Conservation (phyloP, 2,888 invertebrate species). For the Drepanosiphum platanoidis region DNA sequence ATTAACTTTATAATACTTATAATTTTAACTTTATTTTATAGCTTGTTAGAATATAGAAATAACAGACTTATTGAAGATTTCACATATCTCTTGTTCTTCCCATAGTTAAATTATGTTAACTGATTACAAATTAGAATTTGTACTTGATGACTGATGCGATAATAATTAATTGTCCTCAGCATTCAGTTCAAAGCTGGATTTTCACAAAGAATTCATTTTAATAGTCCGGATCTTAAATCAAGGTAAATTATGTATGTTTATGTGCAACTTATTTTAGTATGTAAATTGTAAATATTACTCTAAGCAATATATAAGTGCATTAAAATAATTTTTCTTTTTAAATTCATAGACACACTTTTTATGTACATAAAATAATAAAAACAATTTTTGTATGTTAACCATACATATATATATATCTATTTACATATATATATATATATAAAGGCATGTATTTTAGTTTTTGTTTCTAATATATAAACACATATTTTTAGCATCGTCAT, state of each 20-base stretch:
- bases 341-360: constrained; percentile 25
- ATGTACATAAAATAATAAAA: constrained; percentile 21
- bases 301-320: constrained; percentile 51
- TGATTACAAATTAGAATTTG: not conserved
- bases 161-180: not conserved
- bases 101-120: not conserved
- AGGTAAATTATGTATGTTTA: constrained; percentile 37
- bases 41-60: constrained; percentile 19
- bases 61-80: constrained; percentile 34
- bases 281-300: constrained; percentile 44
- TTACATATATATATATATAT: too few species aligned
- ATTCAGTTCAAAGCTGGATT: not conserved
- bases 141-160: not conserved
- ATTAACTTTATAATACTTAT: constrained; percentile 5
- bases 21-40: constrained; percentile 33
- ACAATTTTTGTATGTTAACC: constrained; percentile 15
- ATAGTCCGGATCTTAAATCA: constrained; percentile 50
- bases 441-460: constrained; percentile 22
- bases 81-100: constrained; percentile 54
- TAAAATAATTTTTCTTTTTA: constrained; percentile 29
- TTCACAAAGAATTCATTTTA: constrained; percentile 35
- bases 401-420: not conserved
- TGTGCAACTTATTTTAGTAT: constrained; percentile 37
- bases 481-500: constrained; percentile 3
- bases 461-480: constrained; percentile 4